Percentiles rank a stretch among this genome's conserved stretches.
Evolutionary conservation across 2,797 vertebrate species (phyloP).

Genomic region (Sebastiscus tertius): DNA sequence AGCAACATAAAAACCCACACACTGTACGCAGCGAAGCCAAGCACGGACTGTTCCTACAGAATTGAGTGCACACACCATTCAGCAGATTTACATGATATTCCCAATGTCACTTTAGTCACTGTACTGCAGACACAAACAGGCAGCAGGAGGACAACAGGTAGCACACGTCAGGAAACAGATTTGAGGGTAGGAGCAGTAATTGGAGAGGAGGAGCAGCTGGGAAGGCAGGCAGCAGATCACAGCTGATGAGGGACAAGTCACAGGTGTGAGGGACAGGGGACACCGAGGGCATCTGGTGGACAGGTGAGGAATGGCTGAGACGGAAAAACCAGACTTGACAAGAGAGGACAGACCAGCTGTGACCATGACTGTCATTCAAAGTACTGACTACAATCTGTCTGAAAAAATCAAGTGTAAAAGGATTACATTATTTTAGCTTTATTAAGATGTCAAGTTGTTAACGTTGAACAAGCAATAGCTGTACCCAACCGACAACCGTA

Average conservation of each 20-base stretch:
- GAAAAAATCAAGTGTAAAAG: not conserved
- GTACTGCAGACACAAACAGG: not conserved
- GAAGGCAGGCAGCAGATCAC: not conserved
- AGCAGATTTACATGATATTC: not conserved
- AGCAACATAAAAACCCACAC: not conserved
- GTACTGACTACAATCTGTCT: not conserved
- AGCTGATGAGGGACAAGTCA: slow-evolving; percentile 30
- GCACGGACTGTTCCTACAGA: not conserved
- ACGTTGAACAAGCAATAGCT: not conserved
- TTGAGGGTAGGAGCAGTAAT: slow-evolving; percentile 11
- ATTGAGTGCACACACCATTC: not conserved
- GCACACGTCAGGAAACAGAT: not conserved
- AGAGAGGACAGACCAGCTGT: not conserved
- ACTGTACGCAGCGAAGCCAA: not conserved
- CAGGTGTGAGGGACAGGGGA: slow-evolving; percentile 37
- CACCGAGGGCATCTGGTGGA: slow-evolving; percentile 46
- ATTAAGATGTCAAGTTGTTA: not conserved
- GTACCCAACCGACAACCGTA: not conserved
- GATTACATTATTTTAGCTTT: not conserved
- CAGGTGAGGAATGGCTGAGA: slow-evolving; percentile 42
- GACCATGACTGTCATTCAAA: not conserved
- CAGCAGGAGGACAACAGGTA: slow-evolving; percentile 6
- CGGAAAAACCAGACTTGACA: not conserved
- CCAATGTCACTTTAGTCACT: not conserved
- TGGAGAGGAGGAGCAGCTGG: slow-evolving; percentile 44